Base-by-base conservation (phyloP, 2,888 invertebrate genomes). In the Pomacea canaliculata region DNA sequence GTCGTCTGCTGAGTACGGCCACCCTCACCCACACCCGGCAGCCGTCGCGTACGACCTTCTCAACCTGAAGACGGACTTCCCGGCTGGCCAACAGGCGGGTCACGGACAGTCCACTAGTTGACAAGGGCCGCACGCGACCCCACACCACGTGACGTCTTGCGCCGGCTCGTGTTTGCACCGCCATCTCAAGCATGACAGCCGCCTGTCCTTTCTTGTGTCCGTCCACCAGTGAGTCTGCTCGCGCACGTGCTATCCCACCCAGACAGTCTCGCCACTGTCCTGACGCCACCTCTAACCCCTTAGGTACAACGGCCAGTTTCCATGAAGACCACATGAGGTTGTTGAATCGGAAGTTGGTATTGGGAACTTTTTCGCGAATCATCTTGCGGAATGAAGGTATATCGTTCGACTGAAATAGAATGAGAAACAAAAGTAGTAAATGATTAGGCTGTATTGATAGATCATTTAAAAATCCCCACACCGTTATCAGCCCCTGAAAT, bases 271-370 rank as follows among this genome's bases (percentile, higher is more conserved):
- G 67, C 68, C 74, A 73, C 63, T 51, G 46, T 23, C 76, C 73
- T 5, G 56, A 16, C 27, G 56, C 37, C 48, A 23, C 66, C 16
- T 66, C 66, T 37, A 12, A 56, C 16, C 71, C 66, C 3, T 18
- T 49, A 18, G 80, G 74, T 8, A 76, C 75, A 10, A 80, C 78
- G 7, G 81, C 83, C 16, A 86, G 77, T 71, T 78, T 80, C 87
- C 85, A 87, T 16, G 79, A 76, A 46, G 84, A 82, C 86, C 86
- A 86, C 27, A 75, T 77, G n/a, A 81, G 70, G n/a, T 79, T 59
- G 13, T 79, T 82, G 19, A 84, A 72, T 10, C 74, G 70, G 77
- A 85, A 86, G 49, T 82, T 80, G 63, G 77, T 80, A 51, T 83
- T 79, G 5, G 85, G 75, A 18, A 84, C 80, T 13, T 80, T 79